A percentile compares a stretch with the other conserved stretches of the same genome.
Evolutionary conservation across 2,888 invertebrate genomes (phyloP).

Genomic region (Chloroclysta siterata): DNA sequence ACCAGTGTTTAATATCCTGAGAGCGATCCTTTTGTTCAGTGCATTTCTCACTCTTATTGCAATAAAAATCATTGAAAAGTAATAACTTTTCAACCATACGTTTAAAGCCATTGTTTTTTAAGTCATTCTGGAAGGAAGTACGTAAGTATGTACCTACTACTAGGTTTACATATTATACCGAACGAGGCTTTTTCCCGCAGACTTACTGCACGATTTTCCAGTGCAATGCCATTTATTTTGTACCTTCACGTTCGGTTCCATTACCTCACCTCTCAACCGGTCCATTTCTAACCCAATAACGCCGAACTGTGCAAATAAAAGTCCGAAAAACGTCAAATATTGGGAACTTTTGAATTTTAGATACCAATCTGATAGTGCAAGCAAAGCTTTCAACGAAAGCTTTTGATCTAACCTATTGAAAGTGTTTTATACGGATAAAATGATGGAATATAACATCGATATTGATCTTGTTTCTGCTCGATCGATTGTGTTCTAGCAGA

Average conservation of each 20-base stretch:
- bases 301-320: slow-evolving; percentile 25
- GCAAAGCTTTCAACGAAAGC: slow-evolving; percentile 8
- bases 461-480: background rate
- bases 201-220: slow-evolving; percentile 1
- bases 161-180: too few species aligned
- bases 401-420: background rate
- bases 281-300: slow-evolving; percentile 34
- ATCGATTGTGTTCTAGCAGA: too few species aligned
- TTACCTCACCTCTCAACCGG: slow-evolving; percentile 18
- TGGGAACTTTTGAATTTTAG: slow-evolving; percentile 25
- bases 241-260: slow-evolving; percentile 11
- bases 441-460: background rate
- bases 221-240: slow-evolving; percentile 5
- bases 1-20: too few species aligned
- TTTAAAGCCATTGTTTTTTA: too few species aligned
- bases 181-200: background rate
- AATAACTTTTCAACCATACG: too few species aligned
- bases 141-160: too few species aligned
- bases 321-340: slow-evolving; percentile 27
- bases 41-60: too few species aligned
- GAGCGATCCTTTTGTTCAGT: too few species aligned
- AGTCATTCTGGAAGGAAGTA: too few species aligned
- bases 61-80: too few species aligned
- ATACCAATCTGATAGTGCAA: slow-evolving; percentile 11
- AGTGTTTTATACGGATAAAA: background rate